phyloP scores from a whole-genome alignment of 1,140 invertebrate genomes.

The Chymomyza costata region DNA sequence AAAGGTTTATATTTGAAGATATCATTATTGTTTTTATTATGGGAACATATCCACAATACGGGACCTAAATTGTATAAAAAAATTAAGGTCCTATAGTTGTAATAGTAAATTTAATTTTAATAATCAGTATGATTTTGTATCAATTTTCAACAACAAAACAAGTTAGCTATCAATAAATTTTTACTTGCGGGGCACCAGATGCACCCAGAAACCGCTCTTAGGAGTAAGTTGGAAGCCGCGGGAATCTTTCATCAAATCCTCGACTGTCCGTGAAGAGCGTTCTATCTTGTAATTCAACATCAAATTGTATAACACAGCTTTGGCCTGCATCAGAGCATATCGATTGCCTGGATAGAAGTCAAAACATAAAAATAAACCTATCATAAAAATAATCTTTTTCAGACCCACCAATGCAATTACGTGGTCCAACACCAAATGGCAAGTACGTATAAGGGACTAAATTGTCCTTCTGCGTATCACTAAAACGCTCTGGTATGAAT shows the following conservation, averaged over 20 bases:
- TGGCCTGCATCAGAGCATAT: constrained; percentile 75
- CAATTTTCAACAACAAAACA: too few relatives aligned
- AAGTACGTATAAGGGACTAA: constrained; percentile 76
- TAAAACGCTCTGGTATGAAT: constrained; percentile 78
- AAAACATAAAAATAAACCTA: not conserved
- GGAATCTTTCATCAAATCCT: constrained; percentile 64
- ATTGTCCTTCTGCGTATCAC: constrained; percentile 71
- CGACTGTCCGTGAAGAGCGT: constrained; percentile 63
- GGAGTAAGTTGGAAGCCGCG: constrained; percentile 56
- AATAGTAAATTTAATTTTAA: too few relatives aligned
- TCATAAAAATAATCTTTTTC: not conserved
- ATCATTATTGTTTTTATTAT: too few relatives aligned
- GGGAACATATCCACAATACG: too few relatives aligned
- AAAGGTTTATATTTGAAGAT: too few relatives aligned
- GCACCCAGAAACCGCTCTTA: constrained; percentile 72
- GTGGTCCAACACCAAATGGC: constrained; percentile 79
- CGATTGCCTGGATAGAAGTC: constrained; percentile 65
- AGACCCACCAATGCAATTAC: constrained; percentile 79
- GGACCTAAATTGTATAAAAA: too few relatives aligned
- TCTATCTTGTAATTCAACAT: constrained; percentile 78
- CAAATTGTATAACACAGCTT: constrained; percentile 76
- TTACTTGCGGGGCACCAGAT: constrained; percentile 42
- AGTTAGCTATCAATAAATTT: too few relatives aligned
- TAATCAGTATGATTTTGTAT: too few relatives aligned
- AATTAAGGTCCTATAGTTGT: too few relatives aligned